A percentile compares a stretch with the other conserved stretches of the same genome.
Evolutionary conservation across 2,797 vertebrate species (phyloP).

Genomic region (Furcifer pardalis): DNA sequence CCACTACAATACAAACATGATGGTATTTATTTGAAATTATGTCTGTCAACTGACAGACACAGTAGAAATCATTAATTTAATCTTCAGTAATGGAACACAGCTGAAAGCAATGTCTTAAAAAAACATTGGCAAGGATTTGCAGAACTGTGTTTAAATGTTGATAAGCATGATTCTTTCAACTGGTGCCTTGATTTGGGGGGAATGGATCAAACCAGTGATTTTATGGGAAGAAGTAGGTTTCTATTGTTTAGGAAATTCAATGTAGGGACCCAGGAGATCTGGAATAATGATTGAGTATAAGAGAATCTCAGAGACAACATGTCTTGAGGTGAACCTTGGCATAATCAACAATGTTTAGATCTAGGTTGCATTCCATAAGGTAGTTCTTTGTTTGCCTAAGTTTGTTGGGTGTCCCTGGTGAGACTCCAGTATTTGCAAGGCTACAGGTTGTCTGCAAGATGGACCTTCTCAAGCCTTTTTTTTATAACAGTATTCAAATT

Average conservation of each 20-base stretch:
- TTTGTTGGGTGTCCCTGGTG: neutral
- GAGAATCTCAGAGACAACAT: neutral
- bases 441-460: neutral
- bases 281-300: neutral
- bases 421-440: neutral
- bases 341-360: conserved; percentile 1
- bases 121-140: conserved; percentile 42
- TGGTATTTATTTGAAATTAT: neutral
- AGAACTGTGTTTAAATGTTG: neutral
- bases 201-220: conserved; percentile 23
- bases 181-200: conserved; percentile 38
- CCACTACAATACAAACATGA: neutral
- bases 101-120: conserved; percentile 42
- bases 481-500: conserved; percentile 8
- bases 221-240: neutral
- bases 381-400: neutral
- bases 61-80: conserved; percentile 44
- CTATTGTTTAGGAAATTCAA: neutral
- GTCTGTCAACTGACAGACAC: neutral
- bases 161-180: conserved; percentile 40
- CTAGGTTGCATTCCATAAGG: conserved; percentile 1
- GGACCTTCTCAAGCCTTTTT: neutral
- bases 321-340: neutral
- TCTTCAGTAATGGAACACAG: conserved; percentile 23
- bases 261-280: neutral